Conservation (phyloP, 2,797 vertebrate species). For the Tolypeutes matacus region DNA sequence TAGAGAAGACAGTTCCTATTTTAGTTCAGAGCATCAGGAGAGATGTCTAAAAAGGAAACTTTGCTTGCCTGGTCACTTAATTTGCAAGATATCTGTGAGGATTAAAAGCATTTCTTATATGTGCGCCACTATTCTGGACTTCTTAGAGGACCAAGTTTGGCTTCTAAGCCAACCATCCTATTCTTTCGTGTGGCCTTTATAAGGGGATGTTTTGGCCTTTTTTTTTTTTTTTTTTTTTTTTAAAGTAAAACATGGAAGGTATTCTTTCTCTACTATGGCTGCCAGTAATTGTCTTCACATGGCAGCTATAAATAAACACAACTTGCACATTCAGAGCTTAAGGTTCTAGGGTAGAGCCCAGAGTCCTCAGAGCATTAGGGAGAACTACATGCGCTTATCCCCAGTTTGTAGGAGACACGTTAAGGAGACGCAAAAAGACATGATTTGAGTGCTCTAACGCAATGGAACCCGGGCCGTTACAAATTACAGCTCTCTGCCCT, state of each 20-base stretch:
- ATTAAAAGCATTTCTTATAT: not conserved
- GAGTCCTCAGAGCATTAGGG: not conserved
- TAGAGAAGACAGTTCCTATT: slow-evolving; percentile 58
- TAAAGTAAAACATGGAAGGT: not conserved
- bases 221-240: not conserved
- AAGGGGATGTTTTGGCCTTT: not conserved
- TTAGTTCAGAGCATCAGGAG: slow-evolving; percentile 69
- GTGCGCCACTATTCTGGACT: not conserved
- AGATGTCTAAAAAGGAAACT: slow-evolving; percentile 69
- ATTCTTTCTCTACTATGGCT: not conserved
- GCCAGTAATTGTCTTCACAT: not conserved
- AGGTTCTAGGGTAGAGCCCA: not conserved
- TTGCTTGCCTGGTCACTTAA: not conserved
- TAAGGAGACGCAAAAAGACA: not conserved
- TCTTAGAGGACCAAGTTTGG: not conserved
- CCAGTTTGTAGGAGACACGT: not conserved
- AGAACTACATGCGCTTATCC: not conserved
- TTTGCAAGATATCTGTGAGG: not conserved
- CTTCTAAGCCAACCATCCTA: not conserved
- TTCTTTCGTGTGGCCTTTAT: not conserved
- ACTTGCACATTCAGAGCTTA: not conserved
- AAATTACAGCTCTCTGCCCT: not conserved
- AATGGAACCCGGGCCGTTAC: not conserved
- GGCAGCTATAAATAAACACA: slow-evolving; percentile 5
- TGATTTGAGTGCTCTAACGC: rapidly evolving